Evolutionary conservation across 2,888 invertebrate genomes (phyloP).

Genomic region (Aricia artaxerxes): DNA sequence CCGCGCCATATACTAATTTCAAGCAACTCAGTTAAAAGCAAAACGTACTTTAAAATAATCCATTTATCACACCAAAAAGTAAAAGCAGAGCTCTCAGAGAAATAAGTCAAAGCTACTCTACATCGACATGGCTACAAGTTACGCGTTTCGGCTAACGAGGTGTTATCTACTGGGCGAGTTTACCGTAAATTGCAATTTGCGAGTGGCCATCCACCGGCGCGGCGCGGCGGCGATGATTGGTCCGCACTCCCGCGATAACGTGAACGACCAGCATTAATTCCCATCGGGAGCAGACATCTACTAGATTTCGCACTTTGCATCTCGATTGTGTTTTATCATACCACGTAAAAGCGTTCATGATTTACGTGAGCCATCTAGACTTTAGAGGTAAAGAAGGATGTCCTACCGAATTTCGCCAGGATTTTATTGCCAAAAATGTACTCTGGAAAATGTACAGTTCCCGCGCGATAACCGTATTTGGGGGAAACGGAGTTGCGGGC

Average conservation of each 20-base stretch:
- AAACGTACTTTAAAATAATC: too few relatives aligned
- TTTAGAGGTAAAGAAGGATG: too few relatives aligned
- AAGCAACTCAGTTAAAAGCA: too few relatives aligned
- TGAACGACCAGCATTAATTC: background rate
- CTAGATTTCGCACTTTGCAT: slow-evolving; percentile 8
- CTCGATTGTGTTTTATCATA: background rate
- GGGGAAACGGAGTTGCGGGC: too few relatives aligned
- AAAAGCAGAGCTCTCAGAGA: background rate
- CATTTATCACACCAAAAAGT: too few relatives aligned
- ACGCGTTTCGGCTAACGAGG: slow-evolving; percentile 10
- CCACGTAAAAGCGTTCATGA: background rate
- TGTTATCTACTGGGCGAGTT: slow-evolving; percentile 11
- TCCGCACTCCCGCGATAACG: background rate
- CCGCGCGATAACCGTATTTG: too few relatives aligned
- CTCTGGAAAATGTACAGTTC: too few relatives aligned
- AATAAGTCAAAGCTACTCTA: background rate
- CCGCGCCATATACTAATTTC: too few relatives aligned
- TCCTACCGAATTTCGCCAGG: too few relatives aligned
- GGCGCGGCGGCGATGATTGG: background rate
- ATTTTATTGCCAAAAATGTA: too few relatives aligned
- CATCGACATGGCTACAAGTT: background rate
- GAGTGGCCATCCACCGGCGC: background rate
- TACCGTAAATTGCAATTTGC: slow-evolving; percentile 16
- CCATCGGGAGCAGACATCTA: slow-evolving; percentile 6
- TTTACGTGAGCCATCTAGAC: background rate